Conservation (phyloP, 2,797 vertebrate species). For the Crocodylus rhombifer region DNA sequence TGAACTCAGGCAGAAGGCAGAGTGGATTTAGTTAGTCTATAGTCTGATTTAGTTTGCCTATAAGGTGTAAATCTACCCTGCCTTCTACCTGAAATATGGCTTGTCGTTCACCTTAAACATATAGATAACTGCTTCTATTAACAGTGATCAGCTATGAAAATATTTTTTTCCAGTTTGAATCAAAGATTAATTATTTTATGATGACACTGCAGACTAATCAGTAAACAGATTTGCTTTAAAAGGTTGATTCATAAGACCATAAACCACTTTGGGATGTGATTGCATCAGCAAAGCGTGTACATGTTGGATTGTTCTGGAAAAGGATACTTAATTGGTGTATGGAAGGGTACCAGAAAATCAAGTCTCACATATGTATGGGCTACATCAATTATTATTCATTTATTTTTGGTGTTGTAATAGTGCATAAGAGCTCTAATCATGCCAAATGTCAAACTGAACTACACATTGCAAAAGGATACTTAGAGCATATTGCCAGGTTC, state of each 20-base stretch:
- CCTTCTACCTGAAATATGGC: too few relatives aligned
- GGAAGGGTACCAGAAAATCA: conserved; percentile 2
- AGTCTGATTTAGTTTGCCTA: too few relatives aligned
- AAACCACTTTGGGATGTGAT: neutral
- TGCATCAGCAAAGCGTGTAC: neutral
- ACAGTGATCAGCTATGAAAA: neutral
- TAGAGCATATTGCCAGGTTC: too few relatives aligned
- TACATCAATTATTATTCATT: conserved; percentile 8
- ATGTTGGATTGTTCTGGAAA: neutral
- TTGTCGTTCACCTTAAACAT: neutral
- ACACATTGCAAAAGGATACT: too few relatives aligned
- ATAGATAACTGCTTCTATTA: rapidly evolving
- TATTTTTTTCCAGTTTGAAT: neutral
- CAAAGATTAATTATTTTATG: neutral
- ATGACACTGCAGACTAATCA: neutral
- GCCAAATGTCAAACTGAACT: neutral
- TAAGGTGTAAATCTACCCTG: too few relatives aligned
- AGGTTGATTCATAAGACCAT: neutral
- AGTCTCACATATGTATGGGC: conserved; percentile 23
- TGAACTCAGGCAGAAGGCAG: too few relatives aligned
- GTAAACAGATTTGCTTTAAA: neutral
- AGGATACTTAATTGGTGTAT: neutral
- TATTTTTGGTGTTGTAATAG: conserved; percentile 1
- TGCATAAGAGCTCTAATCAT: neutral
- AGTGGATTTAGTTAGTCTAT: too few relatives aligned